These are phyloP conservation scores for Macroglossus sobrinus DNA, from an alignment of 2,113 vertebrate species.

Conservation along the genomic window DNA sequence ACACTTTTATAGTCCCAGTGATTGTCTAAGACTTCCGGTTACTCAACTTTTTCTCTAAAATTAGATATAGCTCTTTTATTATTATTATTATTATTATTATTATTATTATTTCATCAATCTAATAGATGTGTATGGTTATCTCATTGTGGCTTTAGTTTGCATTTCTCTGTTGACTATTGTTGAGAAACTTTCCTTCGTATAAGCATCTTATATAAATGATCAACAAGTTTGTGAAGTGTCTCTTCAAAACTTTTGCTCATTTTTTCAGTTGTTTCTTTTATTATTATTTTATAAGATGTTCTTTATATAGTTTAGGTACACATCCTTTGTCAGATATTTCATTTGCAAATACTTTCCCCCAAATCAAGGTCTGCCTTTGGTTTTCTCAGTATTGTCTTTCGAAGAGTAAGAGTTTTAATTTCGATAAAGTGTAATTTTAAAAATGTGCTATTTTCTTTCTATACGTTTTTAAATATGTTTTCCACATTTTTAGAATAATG, in stretches of 20 bases:
- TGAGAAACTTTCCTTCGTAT: too few species aligned
- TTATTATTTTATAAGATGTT: background rate
- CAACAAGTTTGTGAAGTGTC: background rate
- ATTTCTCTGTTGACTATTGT: background rate
- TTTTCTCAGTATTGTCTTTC: background rate
- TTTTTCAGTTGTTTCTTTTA: background rate
- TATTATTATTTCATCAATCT: background rate
- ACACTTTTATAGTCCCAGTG: background rate
- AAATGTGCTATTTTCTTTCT: background rate
- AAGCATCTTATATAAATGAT: background rate
- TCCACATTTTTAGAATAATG: background rate
- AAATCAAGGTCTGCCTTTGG: background rate
- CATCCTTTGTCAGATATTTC: background rate
- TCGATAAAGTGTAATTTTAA: background rate
- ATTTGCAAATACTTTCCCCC: background rate
- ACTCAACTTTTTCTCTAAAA: background rate
- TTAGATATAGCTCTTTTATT: background rate
- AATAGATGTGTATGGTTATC: fast-evolving
- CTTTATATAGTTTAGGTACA: background rate
- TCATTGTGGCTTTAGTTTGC: fast-evolving
- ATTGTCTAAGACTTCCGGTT: background rate
- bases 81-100: background rate
- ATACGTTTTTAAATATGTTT: background rate
- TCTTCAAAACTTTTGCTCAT: background rate
- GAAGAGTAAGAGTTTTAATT: background rate